Evolutionary conservation across 53 echinoderm and acorn worm genomes (phyloP), one percentile per base, ranked within the genome.

Genomic region (Stichopus horrens): DNA sequence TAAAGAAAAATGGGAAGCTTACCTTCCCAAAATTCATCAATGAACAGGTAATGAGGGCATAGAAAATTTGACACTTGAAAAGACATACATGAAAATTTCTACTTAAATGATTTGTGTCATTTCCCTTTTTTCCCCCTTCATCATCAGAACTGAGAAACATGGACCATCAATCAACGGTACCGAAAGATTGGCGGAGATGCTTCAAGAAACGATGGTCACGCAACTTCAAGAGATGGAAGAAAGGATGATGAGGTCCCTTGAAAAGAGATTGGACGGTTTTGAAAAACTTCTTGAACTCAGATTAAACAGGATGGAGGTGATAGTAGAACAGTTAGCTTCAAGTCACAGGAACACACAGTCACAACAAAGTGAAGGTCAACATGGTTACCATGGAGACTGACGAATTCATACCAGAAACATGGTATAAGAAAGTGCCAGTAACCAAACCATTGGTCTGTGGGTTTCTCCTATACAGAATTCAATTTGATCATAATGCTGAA

Each of bases 241-340:
- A 51, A 94, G 93, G 71, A 90, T 96, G 77, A 90, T 96, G 94
- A 80, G 83, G 77, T 91, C 90, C 56, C 76, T 96, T 13, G 94
- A 96, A 54, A 88, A 74, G 51, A 88, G 90, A 87, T 74, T 96
- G 52, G 90, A 94, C 20, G 74, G 54, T 9, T 37, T 96, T 10
- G 91, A 91, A 83, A 86, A 82, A 6, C 96, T 93, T 74, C 76
- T 96, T 57, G 96, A 96, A 71, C 71, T 89, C n/a, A 78, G 96
- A 54, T 89, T 96, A 16, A 93, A 96, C 86, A 92, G 71, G 80
- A 74, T 96, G 21, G 93, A 94, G 71, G 71, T 71, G 6, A 5
- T 71, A 71, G 71, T 71, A 6, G 71, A 71, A 73, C 86, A 7
- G 73, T 95, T 21, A 16, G 71, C 71, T 18, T 0, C 71, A 16